A percentile compares a stretch with the other conserved stretches of the same genome.
Evolutionary conservation across 1,140 invertebrate genomes (phyloP).

Genomic region (Plodia interpunctella): DNA sequence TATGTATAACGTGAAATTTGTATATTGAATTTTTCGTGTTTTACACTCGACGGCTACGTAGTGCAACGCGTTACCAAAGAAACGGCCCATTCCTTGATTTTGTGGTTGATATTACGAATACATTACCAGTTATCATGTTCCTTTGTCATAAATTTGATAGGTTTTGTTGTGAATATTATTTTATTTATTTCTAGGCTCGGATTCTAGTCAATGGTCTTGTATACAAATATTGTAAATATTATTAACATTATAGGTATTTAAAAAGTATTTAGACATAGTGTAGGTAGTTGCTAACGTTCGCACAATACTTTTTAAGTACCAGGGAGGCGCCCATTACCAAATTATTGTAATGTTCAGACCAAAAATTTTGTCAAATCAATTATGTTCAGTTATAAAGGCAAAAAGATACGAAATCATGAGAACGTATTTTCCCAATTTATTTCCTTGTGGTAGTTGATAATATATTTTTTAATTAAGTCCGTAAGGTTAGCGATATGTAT

Average conservation of each 20-base stretch:
- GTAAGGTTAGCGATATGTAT: not conserved
- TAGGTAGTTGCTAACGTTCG: constrained; percentile 58
- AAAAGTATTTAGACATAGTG: constrained; percentile 50
- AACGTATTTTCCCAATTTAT: not conserved
- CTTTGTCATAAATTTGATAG: constrained; percentile 52
- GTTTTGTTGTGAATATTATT: constrained; percentile 37
- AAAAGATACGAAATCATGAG: not conserved
- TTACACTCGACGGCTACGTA: constrained; percentile 7
- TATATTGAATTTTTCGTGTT: constrained; percentile 21
- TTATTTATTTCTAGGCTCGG: constrained; percentile 56
- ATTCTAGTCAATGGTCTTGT: constrained; percentile 72
- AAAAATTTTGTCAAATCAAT: constrained; percentile 14
- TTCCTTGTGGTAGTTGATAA: constrained; percentile 4
- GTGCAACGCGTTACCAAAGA: constrained; percentile 67
- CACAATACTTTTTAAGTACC: constrained; percentile 57
- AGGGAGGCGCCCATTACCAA: constrained; percentile 12
- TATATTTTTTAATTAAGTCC: constrained; percentile 10
- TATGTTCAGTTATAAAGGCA: not conserved
- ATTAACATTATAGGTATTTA: constrained; percentile 57
- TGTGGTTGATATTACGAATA: constrained; percentile 11
- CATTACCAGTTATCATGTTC: constrained; percentile 45
- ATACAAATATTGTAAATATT: constrained; percentile 69
- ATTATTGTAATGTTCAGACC: constrained; percentile 13
- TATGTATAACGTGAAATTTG: constrained; percentile 20
- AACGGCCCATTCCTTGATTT: constrained; percentile 54